Evolutionary conservation across 2,888 invertebrate genomes (phyloP).

Genomic region (Cephus nigrinus): DNA sequence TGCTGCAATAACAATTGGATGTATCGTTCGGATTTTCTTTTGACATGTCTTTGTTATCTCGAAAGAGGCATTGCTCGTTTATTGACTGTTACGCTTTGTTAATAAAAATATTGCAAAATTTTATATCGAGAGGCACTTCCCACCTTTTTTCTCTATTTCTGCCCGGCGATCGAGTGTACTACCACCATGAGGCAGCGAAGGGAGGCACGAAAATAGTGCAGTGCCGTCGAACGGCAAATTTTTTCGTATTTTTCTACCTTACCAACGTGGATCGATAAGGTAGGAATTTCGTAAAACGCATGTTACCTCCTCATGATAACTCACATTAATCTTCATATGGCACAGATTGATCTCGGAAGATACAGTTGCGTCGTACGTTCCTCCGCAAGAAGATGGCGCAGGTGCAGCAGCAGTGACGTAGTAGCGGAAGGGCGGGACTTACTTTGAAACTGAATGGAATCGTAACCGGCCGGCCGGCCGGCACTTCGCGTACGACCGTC

Average conservation of each 20-base stretch:
- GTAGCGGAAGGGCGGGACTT: conserved; percentile 27
- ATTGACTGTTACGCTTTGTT: conserved; percentile 58
- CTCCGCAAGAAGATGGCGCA: not conserved
- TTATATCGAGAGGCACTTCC: conserved; percentile 12
- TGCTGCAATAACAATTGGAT: conserved; percentile 48
- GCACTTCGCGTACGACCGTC: conserved; percentile 61
- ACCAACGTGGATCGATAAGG: not conserved
- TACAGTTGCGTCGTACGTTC: not conserved
- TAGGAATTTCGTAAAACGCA: not conserved
- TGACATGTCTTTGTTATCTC: conserved; percentile 45
- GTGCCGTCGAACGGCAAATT: not conserved
- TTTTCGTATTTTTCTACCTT: not conserved
- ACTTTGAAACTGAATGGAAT: conserved; percentile 42
- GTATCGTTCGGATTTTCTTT: conserved; percentile 39
- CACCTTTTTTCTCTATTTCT: not conserved
- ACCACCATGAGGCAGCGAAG: not conserved
- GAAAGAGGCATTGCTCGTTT: conserved; percentile 49
- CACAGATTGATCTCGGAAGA: not conserved
- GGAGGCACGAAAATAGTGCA: not conserved
- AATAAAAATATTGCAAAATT: conserved; percentile 50
- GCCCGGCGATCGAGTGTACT: not conserved
- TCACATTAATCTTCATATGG: not conserved
- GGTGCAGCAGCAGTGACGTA: not conserved
- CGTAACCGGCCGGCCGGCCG: conserved; percentile 42
- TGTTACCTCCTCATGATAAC: not conserved